These are phyloP conservation scores for Pyrocephalus nanus DNA, from an alignment of 2,797 vertebrate species.

Conservation along the genomic window DNA sequence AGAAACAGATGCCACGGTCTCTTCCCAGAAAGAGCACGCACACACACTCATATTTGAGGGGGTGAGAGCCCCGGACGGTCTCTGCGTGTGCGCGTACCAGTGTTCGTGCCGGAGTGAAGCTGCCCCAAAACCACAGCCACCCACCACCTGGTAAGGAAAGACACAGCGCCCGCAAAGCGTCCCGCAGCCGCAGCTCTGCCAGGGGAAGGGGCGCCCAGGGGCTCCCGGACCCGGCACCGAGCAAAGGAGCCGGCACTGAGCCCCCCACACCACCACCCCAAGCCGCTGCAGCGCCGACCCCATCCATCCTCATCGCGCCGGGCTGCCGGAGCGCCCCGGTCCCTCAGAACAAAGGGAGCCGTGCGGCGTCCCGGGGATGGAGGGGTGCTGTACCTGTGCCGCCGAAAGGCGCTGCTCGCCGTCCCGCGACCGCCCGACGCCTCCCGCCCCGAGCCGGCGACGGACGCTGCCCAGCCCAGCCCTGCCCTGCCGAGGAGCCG, in stretches of 20 bases:
- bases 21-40: neutral
- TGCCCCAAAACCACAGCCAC: neutral
- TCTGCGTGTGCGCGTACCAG: neutral
- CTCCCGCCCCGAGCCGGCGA: neutral
- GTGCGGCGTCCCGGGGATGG: neutral
- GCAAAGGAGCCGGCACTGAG: neutral
- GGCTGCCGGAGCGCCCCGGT: neutral
- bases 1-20: slow-evolving; percentile 37
- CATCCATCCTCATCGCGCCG: neutral
- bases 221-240: neutral
- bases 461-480: neutral
- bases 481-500: neutral
- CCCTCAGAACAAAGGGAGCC: neutral
- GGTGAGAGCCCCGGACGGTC: neutral
- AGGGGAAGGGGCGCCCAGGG: neutral
- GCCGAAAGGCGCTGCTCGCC: neutral
- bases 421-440: neutral
- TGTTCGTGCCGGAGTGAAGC: rapidly evolving
- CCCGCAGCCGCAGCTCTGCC: neutral
- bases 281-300: neutral
- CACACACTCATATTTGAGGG: neutral
- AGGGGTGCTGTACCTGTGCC: neutral
- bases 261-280: neutral
- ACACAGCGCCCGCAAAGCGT: neutral
- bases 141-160: neutral